phyloP scores from a whole-genome alignment of 2,888 invertebrate genomes.

The Hermaeophaga mercurialis region DNA sequence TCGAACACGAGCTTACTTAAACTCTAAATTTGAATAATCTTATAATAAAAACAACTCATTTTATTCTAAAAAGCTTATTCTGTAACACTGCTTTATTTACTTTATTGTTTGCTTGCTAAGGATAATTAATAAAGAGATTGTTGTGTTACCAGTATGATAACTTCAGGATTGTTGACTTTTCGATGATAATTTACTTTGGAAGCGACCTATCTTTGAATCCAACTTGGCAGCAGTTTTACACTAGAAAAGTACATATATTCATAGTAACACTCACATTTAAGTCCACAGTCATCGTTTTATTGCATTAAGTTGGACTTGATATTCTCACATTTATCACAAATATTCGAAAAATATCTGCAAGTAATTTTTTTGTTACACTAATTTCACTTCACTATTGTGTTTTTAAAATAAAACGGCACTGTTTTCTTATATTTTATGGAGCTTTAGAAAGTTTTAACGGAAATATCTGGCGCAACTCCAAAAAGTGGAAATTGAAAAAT shows the following conservation, averaged over 20 bases:
- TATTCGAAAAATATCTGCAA: constrained; percentile 27
- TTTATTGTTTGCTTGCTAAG: too few relatives aligned
- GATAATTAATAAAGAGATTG: too few relatives aligned
- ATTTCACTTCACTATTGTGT: constrained; percentile 16
- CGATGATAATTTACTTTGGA: too few relatives aligned
- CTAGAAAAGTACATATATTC: constrained; percentile 19
- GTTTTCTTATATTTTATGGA: background rate
- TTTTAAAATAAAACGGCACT: constrained; percentile 13
- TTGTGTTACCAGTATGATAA: too few relatives aligned
- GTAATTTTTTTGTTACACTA: constrained; percentile 12
- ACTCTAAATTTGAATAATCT: too few relatives aligned
- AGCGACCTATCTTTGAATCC: background rate
- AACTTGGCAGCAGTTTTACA: background rate
- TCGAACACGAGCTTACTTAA: too few relatives aligned
- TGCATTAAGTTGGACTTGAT: constrained; percentile 31
- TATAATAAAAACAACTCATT: too few relatives aligned
- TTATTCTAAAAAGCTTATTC: too few relatives aligned
- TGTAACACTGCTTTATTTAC: too few relatives aligned
- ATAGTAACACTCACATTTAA: constrained; percentile 17
- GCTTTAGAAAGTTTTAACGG: constrained; percentile 1
- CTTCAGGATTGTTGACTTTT: too few relatives aligned
- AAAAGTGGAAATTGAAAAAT: constrained; percentile 8
- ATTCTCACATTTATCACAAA: constrained; percentile 37
- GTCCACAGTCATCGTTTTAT: constrained; percentile 27
- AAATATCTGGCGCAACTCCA: constrained; percentile 5